Evolutionary conservation across 2,113 vertebrate species (phyloP), one percentile per base, ranked within the genome.

Genomic region (Pionites leucogaster): DNA sequence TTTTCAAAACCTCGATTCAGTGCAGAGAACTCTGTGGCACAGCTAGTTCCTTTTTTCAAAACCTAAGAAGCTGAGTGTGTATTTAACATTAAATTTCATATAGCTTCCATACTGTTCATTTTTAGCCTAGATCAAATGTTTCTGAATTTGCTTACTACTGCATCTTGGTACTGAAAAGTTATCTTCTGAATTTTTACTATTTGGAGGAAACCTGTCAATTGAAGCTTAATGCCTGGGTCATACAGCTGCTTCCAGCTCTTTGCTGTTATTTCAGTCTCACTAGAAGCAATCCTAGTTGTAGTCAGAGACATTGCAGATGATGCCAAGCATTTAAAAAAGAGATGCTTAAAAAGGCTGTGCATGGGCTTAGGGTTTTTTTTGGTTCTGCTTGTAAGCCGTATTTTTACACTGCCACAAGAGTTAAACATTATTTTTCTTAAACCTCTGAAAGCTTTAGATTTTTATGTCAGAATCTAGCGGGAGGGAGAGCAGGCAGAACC

Each of bases 1-100:
- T 93, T 95, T 95, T 82, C 84, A 92, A 90, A 86, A 67, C 22
- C 13, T 24, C 41, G 27, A 28, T 88, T 95, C 62, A 52, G 42
- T 49, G 31, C n/a, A 37, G 41, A 86, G 52, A 74, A 47, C 49
- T 78, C 72, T 57, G 42, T 18, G 49, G 23, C 3, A 23, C 70
- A 81, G 62, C 41, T 82, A 7, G 23, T 78, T 79, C 69, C 46
- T 47, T 60, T n/a, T 53, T 95, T 92, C 17, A 20, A 90, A 80
- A 29, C 53, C 52, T 87, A 33, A 88, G 78, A 83, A 70, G 18
- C 27, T 71, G 62, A 18, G 8, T 63, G 6, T 67, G 23, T 46
- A 27, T 67, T 91, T 87, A 78, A 68, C 84, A 59, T 31, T 53
- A 50, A 29, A 78, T 91, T 81, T 81, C n/a, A 18, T 53, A 18